Evolutionary conservation across 2,888 invertebrate species (phyloP), one percentile per base, ranked within the genome.

Genomic region (Temnothorax rugatulus): DNA sequence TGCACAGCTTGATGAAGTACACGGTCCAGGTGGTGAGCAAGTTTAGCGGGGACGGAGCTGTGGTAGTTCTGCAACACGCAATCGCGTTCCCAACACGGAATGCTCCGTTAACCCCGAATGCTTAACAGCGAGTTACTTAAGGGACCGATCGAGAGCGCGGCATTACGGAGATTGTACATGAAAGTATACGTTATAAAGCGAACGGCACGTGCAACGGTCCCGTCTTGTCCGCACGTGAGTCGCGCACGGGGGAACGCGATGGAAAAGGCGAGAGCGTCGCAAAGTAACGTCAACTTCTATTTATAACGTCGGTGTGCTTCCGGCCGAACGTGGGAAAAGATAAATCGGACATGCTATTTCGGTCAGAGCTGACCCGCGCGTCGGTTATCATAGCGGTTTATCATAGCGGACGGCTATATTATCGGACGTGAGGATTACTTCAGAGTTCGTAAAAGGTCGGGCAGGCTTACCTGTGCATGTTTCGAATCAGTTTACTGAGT

Each of bases 11-110:
- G 81, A 95, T 94, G 86, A 96, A 95, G 93, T 96, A 96, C 84
- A 96, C 95, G 71, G 96, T 94, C 96, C 96, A 96, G 21, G 96
- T 96, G 25, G 97, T 97, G 91, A 97, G 95, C 86, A 97, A 95
- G 92, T 97, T 97, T 81, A 97, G 95, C 0, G 97, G 97, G 15
- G 97, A 96, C 0, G 97, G 97, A 0, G 97, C 97, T 0, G 97
- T 96, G 4, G 97, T 96, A 3, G 97, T 97, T 92, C 95, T 95
- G 94, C 83, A 94, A 93, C 90, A 93, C 88, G 91, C 74, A 89
- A 89, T 84, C 83, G 90, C 74, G 88, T 87, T 86, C 85, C 88
- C 89, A 89, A 73, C 75, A 71, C 89, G 81, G 44, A 74, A 84
- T 76, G 82, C 81, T 74, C 73, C 68, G 41, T 71, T 82, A 59